A percentile compares a stretch with the other conserved stretches of the same genome.
Evolutionary conservation across 2,113 vertebrate species (phyloP).

Genomic region (Symphodus melops): DNA sequence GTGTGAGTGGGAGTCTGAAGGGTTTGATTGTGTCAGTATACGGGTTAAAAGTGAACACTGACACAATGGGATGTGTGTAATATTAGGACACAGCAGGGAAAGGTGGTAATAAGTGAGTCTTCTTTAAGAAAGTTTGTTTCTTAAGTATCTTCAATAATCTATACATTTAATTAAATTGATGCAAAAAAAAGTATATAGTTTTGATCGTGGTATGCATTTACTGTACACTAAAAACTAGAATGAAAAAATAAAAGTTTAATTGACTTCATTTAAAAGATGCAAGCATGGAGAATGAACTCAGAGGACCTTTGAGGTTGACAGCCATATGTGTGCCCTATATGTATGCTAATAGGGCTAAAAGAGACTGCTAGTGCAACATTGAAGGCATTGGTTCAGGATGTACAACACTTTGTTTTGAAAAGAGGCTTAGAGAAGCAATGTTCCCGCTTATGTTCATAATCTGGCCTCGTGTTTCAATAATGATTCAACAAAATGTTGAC

Average conservation of each 20-base stretch:
- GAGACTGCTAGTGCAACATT: background rate
- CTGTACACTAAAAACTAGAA: no score
- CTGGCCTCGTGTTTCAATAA: background rate
- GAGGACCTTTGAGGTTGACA: background rate
- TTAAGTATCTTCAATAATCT: background rate
- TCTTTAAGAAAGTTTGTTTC: background rate
- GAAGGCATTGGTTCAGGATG: background rate
- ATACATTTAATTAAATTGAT: background rate
- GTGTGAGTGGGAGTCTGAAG: background rate
- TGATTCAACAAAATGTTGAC: slow-evolving; percentile 4
- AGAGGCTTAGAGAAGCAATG: background rate
- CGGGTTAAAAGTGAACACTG: background rate
- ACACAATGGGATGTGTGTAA: background rate
- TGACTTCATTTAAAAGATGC: background rate
- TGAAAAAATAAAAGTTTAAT: no score
- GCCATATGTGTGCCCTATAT: background rate
- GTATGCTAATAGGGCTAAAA: background rate
- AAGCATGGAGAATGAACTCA: background rate
- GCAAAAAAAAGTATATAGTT: background rate
- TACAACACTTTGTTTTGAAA: background rate
- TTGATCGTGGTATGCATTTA: no score
- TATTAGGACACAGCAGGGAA: background rate
- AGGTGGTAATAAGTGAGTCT: background rate
- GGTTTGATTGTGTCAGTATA: background rate
- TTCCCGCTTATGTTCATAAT: background rate